A percentile compares a stretch with the other conserved stretches of the same genome.
phyloP scores from a whole-genome alignment of 2,113 vertebrate species.

The Myiopsitta monachus region DNA sequence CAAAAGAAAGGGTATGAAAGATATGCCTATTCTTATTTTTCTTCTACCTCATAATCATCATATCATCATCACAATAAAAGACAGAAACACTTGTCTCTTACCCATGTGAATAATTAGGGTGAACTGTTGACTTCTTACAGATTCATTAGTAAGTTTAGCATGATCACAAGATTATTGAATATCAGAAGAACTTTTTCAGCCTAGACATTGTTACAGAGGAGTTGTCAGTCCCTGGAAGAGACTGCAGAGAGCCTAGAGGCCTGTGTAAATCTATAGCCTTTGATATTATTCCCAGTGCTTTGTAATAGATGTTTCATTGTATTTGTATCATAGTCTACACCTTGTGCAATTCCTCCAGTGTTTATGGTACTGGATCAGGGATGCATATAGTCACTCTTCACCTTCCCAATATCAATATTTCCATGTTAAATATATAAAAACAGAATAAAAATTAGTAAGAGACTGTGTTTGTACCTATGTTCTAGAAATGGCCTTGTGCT shows the following conservation, averaged over 20 bases:
- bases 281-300: not conserved
- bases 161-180: not conserved
- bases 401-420: not conserved
- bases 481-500: not conserved
- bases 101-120: not conserved
- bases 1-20: not conserved
- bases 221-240: not conserved
- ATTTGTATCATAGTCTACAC: not conserved
- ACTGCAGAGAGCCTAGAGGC: not conserved
- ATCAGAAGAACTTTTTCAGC: not conserved
- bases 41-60: not conserved
- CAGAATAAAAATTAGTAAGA: not conserved
- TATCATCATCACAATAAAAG: not conserved
- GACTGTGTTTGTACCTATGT: not conserved
- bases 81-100: not conserved
- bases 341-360: not conserved
- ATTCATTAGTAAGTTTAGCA: not conserved
- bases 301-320: not conserved
- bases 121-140: not conserved
- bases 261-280: not conserved
- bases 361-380: not conserved
- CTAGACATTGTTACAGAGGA: not conserved
- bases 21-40: not conserved
- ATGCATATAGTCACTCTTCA: not conserved
- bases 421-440: not conserved